Evolutionary conservation across 1,140 invertebrate genomes (phyloP), one percentile per base, ranked within the genome.

Genomic region (Aphelinus atriplicis): DNA sequence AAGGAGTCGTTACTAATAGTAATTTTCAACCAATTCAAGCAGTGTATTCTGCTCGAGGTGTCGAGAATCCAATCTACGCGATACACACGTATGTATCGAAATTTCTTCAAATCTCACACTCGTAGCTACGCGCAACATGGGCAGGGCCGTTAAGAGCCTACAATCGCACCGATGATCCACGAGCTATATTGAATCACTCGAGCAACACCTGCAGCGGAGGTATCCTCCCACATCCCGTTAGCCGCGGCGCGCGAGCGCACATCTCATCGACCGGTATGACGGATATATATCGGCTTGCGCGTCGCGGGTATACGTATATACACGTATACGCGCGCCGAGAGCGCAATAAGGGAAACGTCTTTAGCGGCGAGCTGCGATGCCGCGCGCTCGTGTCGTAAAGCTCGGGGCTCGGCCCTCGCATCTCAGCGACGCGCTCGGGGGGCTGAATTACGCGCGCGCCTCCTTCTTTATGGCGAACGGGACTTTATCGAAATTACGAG

Each of bases 321-420:
- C 70, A 26, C 48, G 26, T 51, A 46, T 26, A 70, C 58, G 48
- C 63, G 55, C 50, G 75, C 55, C 42, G 70, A 67, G 77, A 76
- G 77, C 75, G 60, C 26, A 26, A 26, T 26, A 26, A 26, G 55
- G 79, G 69, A 78, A 71, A 81, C 78, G 67, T 78, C 79, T 78
- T 79, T 81, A 83, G 82, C 81, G 77, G 70, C 72, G 50, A 66
- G 61, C 77, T 75, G 80, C 62, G 66, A 75, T 71, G 46, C 48
- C 53, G 26, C 26, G 26, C 26, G 26, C 26, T 26, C 26, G 26
- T 26, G 48, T 67, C 79, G 77, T 68, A 73, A 56, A 65, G 47
- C 56, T 67, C 55, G 73, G 73, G 60, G 53, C 26, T 56, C 7
- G 67, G 78, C 73, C 76, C 78, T 77, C 76, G 71, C 79, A 62